Conservation (phyloP, 1,140 invertebrate species). For the Drosophila azteca region DNA sequence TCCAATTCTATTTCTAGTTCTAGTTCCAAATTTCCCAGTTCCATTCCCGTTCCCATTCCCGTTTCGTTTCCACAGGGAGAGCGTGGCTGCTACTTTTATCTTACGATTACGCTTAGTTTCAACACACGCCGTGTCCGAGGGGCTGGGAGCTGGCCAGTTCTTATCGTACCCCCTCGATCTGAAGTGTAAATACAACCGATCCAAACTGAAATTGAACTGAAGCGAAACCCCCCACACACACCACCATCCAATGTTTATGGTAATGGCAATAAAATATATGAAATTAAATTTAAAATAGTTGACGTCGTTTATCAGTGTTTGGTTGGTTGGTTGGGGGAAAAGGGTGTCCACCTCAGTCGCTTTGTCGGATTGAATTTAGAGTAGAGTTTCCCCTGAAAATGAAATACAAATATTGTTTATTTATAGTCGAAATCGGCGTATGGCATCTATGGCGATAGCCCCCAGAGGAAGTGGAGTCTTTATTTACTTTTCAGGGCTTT, state of each 20-base stretch:
- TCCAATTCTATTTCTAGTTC: too few species aligned
- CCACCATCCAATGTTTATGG: conserved; percentile 50
- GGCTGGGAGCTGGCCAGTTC: background rate
- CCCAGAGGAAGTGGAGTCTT: background rate
- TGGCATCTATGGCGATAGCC: conserved; percentile 30
- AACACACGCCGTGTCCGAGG: background rate
- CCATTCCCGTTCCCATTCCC: too few species aligned
- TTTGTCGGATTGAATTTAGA: too few species aligned
- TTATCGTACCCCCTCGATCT: conserved; percentile 30
- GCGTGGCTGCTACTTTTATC: background rate
- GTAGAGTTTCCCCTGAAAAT: conserved; percentile 23
- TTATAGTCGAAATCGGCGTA: conserved; percentile 37
- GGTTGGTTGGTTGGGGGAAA: too few species aligned
- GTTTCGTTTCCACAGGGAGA: too few species aligned
- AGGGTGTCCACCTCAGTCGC: too few species aligned
- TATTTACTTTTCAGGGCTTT: background rate
- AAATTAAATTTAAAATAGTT: conserved; percentile 67
- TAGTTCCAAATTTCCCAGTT: too few species aligned
- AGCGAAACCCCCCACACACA: background rate
- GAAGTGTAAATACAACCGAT: conserved; percentile 39
- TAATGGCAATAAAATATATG: conserved; percentile 68
- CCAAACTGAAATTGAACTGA: background rate
- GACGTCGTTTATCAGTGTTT: conserved; percentile 48
- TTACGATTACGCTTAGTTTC: conserved; percentile 1
- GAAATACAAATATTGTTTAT: conserved; percentile 42